Evolutionary conservation across 30 jellyfish, hydroid and myxozoan genomes (phyloP).

Genomic region (Turritopsis dohrnii): DNA sequence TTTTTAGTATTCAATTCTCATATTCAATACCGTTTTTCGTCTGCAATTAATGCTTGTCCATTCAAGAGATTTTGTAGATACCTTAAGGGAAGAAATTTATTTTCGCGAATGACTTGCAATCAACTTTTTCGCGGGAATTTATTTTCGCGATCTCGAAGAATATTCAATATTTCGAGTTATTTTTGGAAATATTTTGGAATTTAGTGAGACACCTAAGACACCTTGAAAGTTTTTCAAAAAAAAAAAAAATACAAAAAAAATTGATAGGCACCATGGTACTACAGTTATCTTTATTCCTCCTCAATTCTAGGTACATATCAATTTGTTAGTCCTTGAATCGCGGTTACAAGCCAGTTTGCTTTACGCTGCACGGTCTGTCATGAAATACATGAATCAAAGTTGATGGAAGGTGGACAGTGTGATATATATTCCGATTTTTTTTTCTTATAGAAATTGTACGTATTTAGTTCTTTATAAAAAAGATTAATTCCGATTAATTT

Average conservation of each 20-base stretch:
- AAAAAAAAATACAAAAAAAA: too few species aligned
- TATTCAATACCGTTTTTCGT: neutral
- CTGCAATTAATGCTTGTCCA: too few species aligned
- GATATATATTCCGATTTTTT: neutral
- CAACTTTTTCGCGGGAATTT: too few species aligned
- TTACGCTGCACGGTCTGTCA: slow-evolving; percentile 67
- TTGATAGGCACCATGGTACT: too few species aligned
- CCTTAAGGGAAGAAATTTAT: too few species aligned
- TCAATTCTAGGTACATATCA: slow-evolving; percentile 72
- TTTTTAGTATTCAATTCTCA: neutral
- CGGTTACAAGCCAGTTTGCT: slow-evolving; percentile 83
- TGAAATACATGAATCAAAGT: slow-evolving; percentile 59
- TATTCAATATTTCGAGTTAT: neutral
- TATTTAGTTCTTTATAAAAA: neutral
- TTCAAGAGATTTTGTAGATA: too few species aligned
- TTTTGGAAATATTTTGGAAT: too few species aligned
- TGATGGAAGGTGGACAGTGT: neutral
- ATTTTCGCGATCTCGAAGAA: too few species aligned
- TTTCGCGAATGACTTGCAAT: too few species aligned
- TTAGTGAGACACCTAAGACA: too few species aligned
- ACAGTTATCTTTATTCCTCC: neutral
- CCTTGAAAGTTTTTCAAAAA: neutral
- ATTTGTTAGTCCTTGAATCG: slow-evolving; percentile 82
- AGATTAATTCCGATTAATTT: neutral
- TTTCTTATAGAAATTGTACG: slow-evolving; percentile 8